These are phyloP conservation scores for Halesus radiatus DNA, from an alignment of 1,140 invertebrate genomes.

Conservation along the genomic window DNA sequence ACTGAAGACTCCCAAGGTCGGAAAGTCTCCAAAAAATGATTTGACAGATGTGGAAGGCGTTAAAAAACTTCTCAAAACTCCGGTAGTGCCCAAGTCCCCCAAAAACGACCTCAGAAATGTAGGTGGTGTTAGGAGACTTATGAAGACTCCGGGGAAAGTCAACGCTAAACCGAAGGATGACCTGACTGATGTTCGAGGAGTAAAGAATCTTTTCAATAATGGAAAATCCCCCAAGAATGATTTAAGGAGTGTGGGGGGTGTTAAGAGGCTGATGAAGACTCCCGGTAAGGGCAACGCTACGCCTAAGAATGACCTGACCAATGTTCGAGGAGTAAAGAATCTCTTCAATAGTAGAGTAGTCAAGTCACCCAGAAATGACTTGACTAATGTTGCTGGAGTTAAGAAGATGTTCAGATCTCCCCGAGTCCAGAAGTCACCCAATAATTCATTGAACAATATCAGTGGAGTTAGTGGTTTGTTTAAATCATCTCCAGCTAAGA, in stretches of 20 bases:
- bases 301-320: constrained; percentile 61
- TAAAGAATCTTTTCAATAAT: constrained; percentile 56
- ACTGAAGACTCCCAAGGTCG: constrained; percentile 59
- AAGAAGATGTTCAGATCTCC: constrained; percentile 60
- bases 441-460: constrained; percentile 65
- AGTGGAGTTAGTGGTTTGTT: constrained; percentile 60
- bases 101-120: constrained; percentile 57
- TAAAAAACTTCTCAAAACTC: constrained; percentile 57
- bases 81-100: constrained; percentile 58
- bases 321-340: constrained; percentile 63
- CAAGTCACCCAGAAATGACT: constrained; percentile 66
- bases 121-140: constrained; percentile 52
- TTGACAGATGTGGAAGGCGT: constrained; percentile 60
- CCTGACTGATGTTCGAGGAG: constrained; percentile 60
- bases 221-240: constrained; percentile 60
- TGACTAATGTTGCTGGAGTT: constrained; percentile 64
- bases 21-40: constrained; percentile 60
- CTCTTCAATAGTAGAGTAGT: constrained; percentile 61
- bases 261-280: constrained; percentile 58
- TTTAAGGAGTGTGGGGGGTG: constrained; percentile 60
- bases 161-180: constrained; percentile 59
- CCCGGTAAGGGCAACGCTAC: constrained; percentile 57
- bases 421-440: constrained; percentile 60
- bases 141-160: constrained; percentile 60
- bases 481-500: constrained; percentile 55